These are phyloP conservation scores for Trinectes maculatus DNA, from an alignment of 2,113 vertebrate genomes.

Conservation along the genomic window DNA sequence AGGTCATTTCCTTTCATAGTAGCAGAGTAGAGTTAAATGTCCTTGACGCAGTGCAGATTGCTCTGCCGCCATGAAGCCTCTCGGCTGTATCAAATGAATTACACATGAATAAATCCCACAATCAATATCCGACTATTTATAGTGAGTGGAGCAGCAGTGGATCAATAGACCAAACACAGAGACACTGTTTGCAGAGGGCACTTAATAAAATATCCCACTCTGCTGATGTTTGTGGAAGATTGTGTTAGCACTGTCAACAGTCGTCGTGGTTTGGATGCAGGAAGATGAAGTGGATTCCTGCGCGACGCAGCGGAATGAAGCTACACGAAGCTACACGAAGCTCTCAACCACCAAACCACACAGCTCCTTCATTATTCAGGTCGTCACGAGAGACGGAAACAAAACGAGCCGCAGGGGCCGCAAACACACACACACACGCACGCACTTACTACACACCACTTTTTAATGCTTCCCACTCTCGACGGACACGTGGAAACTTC, in stretches of 20 bases:
- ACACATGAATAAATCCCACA: conserved; percentile 47
- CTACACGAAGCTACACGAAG: conserved; percentile 6
- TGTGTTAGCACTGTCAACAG: no score
- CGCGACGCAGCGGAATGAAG: no score
- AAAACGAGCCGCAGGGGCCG: conserved; percentile 1
- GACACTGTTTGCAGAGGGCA: conserved; percentile 34
- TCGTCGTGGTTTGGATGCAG: background rate
- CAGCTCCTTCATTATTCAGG: conserved; percentile 47
- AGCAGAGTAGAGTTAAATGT: no score
- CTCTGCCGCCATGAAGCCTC: conserved; percentile 11
- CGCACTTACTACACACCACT: no score
- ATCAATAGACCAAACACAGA: conserved; percentile 47
- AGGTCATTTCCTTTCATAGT: no score
- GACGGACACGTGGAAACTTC: conserved; percentile 4
- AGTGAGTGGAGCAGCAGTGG: conserved; percentile 29
- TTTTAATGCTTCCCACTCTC: conserved; percentile 15
- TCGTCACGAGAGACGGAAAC: conserved; percentile 4
- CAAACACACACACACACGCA: conserved; percentile 9
- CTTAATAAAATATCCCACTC: conserved; percentile 26
- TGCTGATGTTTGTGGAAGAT: background rate
- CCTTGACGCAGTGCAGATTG: no score
- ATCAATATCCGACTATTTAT: conserved; percentile 52
- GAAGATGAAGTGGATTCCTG: conserved; percentile 7
- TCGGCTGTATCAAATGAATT: conserved; percentile 13
- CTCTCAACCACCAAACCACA: conserved; percentile 20